Evolutionary conservation across 2,888 invertebrate genomes (phyloP).

Genomic region (Drosophila pegasa): DNA sequence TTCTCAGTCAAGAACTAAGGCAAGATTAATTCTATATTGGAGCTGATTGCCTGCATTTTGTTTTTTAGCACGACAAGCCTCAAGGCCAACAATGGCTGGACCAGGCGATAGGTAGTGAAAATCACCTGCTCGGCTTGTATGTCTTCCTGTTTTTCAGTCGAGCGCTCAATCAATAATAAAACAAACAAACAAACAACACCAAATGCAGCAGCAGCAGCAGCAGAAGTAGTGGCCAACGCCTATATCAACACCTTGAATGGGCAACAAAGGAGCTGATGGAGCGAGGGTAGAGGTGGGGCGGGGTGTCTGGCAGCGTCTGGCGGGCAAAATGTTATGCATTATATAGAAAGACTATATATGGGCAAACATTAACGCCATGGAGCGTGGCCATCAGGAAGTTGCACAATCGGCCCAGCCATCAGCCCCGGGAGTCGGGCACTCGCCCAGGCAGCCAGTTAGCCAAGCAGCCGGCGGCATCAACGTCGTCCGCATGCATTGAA

Average conservation of each 20-base stretch:
- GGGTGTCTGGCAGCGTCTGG: constrained; percentile 36
- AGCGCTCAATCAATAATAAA: constrained; percentile 63
- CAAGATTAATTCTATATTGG: not conserved
- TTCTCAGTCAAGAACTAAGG: not conserved
- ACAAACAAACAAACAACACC: constrained; percentile 47
- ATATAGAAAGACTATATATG: constrained; percentile 47
- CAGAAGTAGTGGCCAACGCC: constrained; percentile 42
- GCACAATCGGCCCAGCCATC: constrained; percentile 54
- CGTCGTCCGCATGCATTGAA: constrained; percentile 49
- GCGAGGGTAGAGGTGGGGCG: not conserved
- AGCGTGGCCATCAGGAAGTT: constrained; percentile 62
- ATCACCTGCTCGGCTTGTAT: constrained; percentile 22
- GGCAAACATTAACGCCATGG: constrained; percentile 68
- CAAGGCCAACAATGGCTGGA: constrained; percentile 4
- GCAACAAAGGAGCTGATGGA: constrained; percentile 43
- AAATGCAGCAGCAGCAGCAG: constrained; percentile 6
- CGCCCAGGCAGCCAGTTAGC: constrained; percentile 15
- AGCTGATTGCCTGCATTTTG: not conserved
- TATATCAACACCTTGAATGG: constrained; percentile 61
- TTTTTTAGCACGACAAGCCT: not conserved
- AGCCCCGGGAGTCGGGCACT: constrained; percentile 15
- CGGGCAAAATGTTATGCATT: constrained; percentile 63
- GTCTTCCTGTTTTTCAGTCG: constrained; percentile 50
- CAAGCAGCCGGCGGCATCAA: constrained; percentile 42
- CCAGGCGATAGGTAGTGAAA: constrained; percentile 6